A percentile compares a stretch with the other conserved stretches of the same genome.
Evolutionary conservation across 2,113 vertebrate species (phyloP).

Genomic region (Solea senegalensis): DNA sequence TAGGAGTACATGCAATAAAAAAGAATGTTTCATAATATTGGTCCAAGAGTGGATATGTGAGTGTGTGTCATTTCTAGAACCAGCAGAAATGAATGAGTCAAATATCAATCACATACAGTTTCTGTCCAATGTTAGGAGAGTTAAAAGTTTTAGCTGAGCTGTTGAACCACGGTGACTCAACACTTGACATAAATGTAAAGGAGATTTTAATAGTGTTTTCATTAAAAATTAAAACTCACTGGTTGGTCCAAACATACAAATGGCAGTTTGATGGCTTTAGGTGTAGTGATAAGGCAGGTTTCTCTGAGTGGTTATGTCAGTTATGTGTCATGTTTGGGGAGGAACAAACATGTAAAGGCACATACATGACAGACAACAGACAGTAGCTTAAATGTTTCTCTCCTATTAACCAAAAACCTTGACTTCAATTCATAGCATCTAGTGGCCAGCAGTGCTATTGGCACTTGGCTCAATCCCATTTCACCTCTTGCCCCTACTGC

Average conservation of each 20-base stretch:
- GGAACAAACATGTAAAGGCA: constrained; percentile 43
- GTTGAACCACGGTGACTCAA: constrained; percentile 1
- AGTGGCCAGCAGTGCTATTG: constrained; percentile 6
- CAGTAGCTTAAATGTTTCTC: constrained; percentile 18
- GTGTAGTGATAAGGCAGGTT: constrained; percentile 66
- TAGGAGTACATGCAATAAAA: constrained; percentile 18
- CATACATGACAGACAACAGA: constrained; percentile 41
- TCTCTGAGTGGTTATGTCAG: constrained; percentile 33
- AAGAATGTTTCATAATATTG: constrained; percentile 46
- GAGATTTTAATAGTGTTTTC: constrained; percentile 36
- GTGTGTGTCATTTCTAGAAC: constrained; percentile 73
- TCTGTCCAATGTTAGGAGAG: constrained; percentile 4
- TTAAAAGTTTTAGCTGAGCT: constrained; percentile 2
- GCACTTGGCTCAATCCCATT: no score
- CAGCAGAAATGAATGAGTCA: constrained; percentile 75
- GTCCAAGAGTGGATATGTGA: constrained; percentile 49
- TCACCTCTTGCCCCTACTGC: no score
- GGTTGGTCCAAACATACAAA: constrained; percentile 49
- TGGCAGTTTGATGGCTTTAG: constrained; percentile 53
- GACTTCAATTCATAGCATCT: constrained; percentile 24
- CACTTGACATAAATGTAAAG: neutral
- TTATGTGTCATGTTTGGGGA: constrained; percentile 3
- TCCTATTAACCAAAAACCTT: neutral
- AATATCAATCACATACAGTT: neutral
- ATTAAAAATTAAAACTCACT: constrained; percentile 44